Percentiles rank a stretch among this genome's conserved stretches.
Conservation (phyloP, 2,797 vertebrate genomes). For the Rhynchonycteris naso region DNA sequence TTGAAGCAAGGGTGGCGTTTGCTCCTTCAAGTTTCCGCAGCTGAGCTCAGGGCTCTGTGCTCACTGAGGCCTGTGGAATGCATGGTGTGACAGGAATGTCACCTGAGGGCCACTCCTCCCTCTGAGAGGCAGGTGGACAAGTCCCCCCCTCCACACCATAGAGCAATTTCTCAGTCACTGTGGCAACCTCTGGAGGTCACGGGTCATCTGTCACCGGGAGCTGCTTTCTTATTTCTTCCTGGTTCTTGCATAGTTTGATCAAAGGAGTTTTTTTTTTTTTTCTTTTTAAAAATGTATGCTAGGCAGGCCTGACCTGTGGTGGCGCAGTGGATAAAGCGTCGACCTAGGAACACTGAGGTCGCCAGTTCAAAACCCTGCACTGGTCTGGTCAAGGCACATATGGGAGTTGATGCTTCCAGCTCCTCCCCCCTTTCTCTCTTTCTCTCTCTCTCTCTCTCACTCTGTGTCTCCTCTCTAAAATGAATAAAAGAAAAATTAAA, state of each 20-base stretch:
- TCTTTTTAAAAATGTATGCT: neutral
- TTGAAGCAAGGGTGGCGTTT: accelerated
- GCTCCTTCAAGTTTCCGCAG: neutral
- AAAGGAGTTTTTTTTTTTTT: neutral
- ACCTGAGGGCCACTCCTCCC: neutral
- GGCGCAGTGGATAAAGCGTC: no score
- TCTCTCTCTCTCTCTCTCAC: no score
- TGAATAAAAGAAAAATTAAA: no score
- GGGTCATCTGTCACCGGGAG: neutral
- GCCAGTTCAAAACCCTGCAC: no score
- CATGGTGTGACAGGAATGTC: neutral
- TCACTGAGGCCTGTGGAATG: neutral
- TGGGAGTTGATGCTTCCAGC: no score
- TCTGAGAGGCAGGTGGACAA: accelerated
- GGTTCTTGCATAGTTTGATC: neutral
- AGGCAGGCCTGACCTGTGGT: no score
- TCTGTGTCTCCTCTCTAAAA: no score
- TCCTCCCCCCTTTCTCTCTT: no score
- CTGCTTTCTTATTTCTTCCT: neutral
- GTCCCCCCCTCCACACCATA: no score
- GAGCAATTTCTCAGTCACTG: neutral
- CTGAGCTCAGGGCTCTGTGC: neutral
- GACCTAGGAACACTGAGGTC: no score
- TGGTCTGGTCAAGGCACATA: no score
- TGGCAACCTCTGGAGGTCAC: neutral